These are phyloP conservation scores for Ophthalmolycus amberensis DNA, from an alignment of 2,113 vertebrate genomes.

Conservation along the genomic window DNA sequence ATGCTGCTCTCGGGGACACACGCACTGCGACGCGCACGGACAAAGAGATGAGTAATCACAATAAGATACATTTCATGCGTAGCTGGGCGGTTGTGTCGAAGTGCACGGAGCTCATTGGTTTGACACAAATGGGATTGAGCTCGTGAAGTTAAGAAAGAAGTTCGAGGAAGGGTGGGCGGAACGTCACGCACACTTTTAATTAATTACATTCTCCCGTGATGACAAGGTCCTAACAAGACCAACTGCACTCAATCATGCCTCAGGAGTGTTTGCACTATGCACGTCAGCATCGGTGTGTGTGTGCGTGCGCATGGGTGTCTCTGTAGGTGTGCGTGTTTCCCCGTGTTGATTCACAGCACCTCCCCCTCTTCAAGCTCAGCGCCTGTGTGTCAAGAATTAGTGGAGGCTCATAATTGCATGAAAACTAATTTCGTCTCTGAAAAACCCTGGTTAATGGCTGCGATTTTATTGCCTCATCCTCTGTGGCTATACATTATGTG, in stretches of 20 bases:
- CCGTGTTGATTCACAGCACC: conserved; percentile 13
- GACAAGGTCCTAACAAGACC: conserved; percentile 74
- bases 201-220: conserved; percentile 69
- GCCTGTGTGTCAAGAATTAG: conserved; percentile 77
- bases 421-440: conserved; percentile 81
- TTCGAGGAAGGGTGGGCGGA: conserved; percentile 65
- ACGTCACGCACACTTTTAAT: conserved; percentile 77
- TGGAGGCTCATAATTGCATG: conserved; percentile 76
- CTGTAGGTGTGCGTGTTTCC: conserved; percentile 24
- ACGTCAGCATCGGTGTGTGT: conserved; percentile 11
- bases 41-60: conserved; percentile 15
- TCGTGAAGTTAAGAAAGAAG: conserved; percentile 70
- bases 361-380: conserved; percentile 58
- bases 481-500: conserved; percentile 72
- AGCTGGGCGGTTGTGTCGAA: conserved; percentile 27
- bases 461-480: conserved; percentile 74
- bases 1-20: neutral
- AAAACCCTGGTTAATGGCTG: conserved; percentile 75
- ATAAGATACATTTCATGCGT: conserved; percentile 23
- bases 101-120: conserved; percentile 5
- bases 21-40: neutral
- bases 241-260: conserved; percentile 62
- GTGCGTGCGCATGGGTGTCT: neutral
- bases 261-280: conserved; percentile 39
- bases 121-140: conserved; percentile 37